A percentile compares a stretch with the other conserved stretches of the same genome.
Evolutionary conservation across 2,888 invertebrate genomes (phyloP).

Genomic region (Trissonchulus latispiculum): DNA sequence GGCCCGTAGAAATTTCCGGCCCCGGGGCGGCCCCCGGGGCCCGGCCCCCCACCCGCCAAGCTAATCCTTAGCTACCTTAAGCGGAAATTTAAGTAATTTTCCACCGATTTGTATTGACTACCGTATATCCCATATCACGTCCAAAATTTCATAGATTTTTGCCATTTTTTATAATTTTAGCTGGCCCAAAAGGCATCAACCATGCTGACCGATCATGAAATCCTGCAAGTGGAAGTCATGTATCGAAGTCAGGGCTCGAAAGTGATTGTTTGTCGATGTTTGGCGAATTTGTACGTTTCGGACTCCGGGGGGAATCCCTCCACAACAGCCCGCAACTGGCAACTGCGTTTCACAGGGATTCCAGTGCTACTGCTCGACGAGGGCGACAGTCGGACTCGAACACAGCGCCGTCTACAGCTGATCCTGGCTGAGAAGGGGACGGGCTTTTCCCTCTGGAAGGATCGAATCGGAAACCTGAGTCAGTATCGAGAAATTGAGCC

Average conservation of each 20-base stretch:
- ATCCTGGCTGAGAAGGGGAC: constrained; percentile 66
- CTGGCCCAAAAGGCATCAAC: too few species aligned
- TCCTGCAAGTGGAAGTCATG: neutral
- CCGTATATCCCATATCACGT: too few species aligned
- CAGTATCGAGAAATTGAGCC: constrained; percentile 44
- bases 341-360: constrained; percentile 64
- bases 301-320: too few species aligned
- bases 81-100: too few species aligned
- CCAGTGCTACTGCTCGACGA: constrained; percentile 65
- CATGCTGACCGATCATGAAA: neutral
- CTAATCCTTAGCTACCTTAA: too few species aligned
- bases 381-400: constrained; percentile 61
- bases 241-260: neutral
- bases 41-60: too few species aligned
- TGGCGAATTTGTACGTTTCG: constrained; percentile 12
- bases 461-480: constrained; percentile 66
- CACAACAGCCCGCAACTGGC: constrained; percentile 56
- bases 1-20: too few species aligned
- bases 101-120: too few species aligned
- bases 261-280: constrained; percentile 8
- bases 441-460: constrained; percentile 69
- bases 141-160: too few species aligned
- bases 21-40: too few species aligned
- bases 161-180: too few species aligned
- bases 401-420: constrained; percentile 57